A percentile compares a stretch with the other conserved stretches of the same genome.
These are phyloP conservation scores for Melinaea marsaeus DNA, from an alignment of 2,888 invertebrate species.

Conservation along the genomic window DNA sequence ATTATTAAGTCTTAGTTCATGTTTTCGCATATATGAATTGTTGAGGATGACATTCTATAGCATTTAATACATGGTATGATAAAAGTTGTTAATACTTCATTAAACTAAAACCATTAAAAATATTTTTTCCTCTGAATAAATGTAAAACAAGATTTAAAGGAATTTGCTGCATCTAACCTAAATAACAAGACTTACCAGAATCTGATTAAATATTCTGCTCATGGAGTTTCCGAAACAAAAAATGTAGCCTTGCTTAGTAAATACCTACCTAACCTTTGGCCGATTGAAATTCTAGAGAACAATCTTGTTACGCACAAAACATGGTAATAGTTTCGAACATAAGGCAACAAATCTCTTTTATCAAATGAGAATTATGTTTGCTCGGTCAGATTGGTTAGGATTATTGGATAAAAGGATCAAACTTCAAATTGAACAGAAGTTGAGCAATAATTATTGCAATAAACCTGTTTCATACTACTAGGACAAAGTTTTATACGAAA, in stretches of 20 bases:
- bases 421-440: background rate
- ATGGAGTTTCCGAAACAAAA: slow-evolving; percentile 1
- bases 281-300: slow-evolving; percentile 19
- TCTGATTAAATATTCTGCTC: slow-evolving; percentile 6
- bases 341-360: slow-evolving; percentile 7
- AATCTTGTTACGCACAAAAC: slow-evolving; percentile 14
- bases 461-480: no score
- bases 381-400: background rate
- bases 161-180: no score
- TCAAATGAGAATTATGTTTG: slow-evolving; percentile 2
- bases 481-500: no score
- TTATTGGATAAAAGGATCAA: background rate
- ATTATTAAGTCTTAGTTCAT: slow-evolving; percentile 9
- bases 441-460: background rate
- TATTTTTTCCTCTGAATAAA: no score
- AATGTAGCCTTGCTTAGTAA: slow-evolving; percentile 12
- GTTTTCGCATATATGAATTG: background rate
- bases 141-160: no score
- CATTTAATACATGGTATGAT: no score
- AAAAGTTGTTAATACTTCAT: no score
- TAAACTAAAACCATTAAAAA: no score
- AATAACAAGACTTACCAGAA: background rate
- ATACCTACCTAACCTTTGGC: slow-evolving; percentile 6
- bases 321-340: slow-evolving; percentile 20
- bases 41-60: no score